Evolutionary conservation across 2,888 invertebrate species (phyloP), one percentile per base, ranked within the genome.

Genomic region (Temnothorax unifasciatus): DNA sequence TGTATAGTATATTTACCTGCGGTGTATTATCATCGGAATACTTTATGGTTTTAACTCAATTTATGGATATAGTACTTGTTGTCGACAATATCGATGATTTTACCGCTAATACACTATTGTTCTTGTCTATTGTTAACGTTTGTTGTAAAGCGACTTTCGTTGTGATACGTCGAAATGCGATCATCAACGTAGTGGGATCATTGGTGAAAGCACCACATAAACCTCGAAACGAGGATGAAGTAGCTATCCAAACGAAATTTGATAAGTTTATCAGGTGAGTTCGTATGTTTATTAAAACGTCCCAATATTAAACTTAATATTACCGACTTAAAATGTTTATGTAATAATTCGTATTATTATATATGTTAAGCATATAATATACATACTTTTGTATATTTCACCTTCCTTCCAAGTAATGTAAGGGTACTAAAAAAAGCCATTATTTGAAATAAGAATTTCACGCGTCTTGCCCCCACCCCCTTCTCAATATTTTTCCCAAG

Each of bases 1-100:
- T 86, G 18, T 89, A 87, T 21, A 1, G 77, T 85, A 0, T 81
- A 83, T 18, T 54, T 15, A 66, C 52, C 2, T 38, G 15, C 11
- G 21, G 15, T 44, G 3, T 50, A 15, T 0, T 76, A 54, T 1
- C 11, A 6, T 47, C 25, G 41, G 2, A 34, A 41, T 64, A 52
- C 5, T 66, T 54, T 52, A 18, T 54, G 9, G 0, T 15, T 1
- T 0, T 66, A 3, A 54, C 77, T 8, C 52, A 77, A 41, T 41
- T 66, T 2, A 0, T 77, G 54, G 54, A 77, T 44, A 18, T 77
- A 0, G 0, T 77, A 13, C 0, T 77, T 4, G 38, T 64, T 29
- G 13, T 77, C 18, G n/a, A 77, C n/a, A 77, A 77, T 21, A 44
- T 66, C 8, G 64, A 77, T 6, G 76, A 77, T 41, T 64, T 75